Evolutionary conservation across 2,113 vertebrate genomes (phyloP).

Genomic region (Astur gentilis): DNA sequence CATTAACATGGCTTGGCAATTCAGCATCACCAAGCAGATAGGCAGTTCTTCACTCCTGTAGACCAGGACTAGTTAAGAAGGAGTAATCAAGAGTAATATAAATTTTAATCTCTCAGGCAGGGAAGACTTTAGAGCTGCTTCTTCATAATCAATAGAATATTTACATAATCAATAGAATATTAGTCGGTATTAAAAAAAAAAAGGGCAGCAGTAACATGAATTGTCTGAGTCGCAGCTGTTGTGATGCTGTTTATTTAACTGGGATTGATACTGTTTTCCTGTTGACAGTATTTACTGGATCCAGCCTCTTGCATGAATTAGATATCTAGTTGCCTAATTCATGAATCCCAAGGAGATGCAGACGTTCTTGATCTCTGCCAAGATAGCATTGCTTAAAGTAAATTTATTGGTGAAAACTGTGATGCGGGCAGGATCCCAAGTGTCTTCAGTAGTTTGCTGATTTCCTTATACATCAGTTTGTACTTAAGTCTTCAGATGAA

Average conservation of each 20-base stretch:
- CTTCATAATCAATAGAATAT: not conserved
- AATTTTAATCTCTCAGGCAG: not conserved
- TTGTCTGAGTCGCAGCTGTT: not conserved
- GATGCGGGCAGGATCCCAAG: not conserved
- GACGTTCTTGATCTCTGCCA: not conserved
- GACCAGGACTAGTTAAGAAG: not conserved
- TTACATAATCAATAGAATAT: not conserved
- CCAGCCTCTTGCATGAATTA: not conserved
- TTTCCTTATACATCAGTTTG: not conserved
- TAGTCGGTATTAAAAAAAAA: not conserved
- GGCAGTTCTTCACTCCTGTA: not conserved
- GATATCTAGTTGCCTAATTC: not conserved
- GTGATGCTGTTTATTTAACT: not conserved
- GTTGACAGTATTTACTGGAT: not conserved
- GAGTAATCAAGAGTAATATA: not conserved
- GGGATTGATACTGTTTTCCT: not conserved
- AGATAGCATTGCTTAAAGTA: not conserved
- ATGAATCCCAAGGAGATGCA: not conserved
- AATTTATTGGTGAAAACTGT: not conserved
- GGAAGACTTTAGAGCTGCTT: not conserved
- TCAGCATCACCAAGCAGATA: not conserved
- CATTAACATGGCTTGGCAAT: not conserved
- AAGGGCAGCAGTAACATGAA: not conserved
- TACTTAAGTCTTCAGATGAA: not conserved
- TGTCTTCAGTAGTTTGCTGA: not conserved